Evolutionary conservation across 2,113 vertebrate species (phyloP).

Genomic region (Jaculus jaculus): DNA sequence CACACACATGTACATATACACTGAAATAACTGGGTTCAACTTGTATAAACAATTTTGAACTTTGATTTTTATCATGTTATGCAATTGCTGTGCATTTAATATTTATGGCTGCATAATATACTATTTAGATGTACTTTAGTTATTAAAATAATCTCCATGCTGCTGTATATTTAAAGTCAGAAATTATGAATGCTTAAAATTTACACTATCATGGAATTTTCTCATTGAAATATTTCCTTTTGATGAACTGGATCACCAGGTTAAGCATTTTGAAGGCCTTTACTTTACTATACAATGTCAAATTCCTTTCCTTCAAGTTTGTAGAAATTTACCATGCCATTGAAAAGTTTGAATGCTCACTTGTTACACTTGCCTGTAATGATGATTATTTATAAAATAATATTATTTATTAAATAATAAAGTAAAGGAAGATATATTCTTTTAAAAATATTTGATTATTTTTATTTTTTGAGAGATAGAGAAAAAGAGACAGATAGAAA

Average conservation of each 20-base stretch:
- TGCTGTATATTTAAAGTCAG: neutral
- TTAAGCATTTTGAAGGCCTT: constrained; percentile 20
- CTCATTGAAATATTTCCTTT: constrained; percentile 4
- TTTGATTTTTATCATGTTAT: too few species aligned
- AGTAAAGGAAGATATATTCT: neutral
- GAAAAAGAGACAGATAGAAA: too few species aligned
- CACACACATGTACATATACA: too few species aligned
- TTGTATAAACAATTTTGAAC: too few species aligned
- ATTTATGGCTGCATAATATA: too few species aligned
- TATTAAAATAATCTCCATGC: neutral
- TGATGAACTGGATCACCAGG: neutral
- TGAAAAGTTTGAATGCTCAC: neutral
- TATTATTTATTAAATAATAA: neutral
- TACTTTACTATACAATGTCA: constrained; percentile 16
- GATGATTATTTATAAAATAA: neutral
- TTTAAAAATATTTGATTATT: too few species aligned
- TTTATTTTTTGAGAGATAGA: too few species aligned
- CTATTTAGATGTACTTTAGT: neutral
- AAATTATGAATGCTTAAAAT: neutral
- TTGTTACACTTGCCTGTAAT: neutral
- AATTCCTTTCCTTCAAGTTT: neutral
- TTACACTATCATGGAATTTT: neutral
- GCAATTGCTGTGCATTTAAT: too few species aligned
- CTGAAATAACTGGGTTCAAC: too few species aligned
- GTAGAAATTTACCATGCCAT: neutral